Base-by-base conservation (phyloP, 1,140 invertebrate genomes). In the Hyposmocoma kahamanoa region DNA sequence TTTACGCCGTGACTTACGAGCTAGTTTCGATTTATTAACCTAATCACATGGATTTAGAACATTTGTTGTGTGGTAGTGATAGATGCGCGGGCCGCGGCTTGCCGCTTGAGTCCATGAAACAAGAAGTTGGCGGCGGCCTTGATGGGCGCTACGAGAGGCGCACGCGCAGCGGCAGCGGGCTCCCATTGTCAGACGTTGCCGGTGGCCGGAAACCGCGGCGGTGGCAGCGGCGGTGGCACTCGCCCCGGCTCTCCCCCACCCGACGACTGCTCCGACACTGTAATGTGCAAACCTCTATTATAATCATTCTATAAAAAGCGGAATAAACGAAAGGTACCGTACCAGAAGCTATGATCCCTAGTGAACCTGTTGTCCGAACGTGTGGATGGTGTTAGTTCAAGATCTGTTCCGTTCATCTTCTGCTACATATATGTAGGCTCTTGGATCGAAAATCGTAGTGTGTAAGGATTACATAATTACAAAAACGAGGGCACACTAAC, bases 101-200 rank as follows among this genome's bases (percentile, higher is more conserved):
- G 81, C 43, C 77, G 81, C 70, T 70, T 81, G 70, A 84, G 80
- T 77, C 84, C 80, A 74, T 75, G 82, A 61, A 87, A 84, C 66
- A 90, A 77, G 72, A 88, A 89, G 59, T 74, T 84, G 62, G 87
- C 88, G 70, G 88, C 89, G 56, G 88, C 89, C 73, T 89, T 89
- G 68, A 86, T 82, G 9, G 89, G 87, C 42, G 72, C 78, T 50
- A 82, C 69, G 59, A 84, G 66, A 44, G 87, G 82, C 66, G 74
- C 72, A 74, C 71, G 81, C 65, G 84, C 81, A 62, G 75, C 69
- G 62, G 84, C 81, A 62, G 75, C 69, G 62, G 70, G 85, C 88
- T 88, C 88, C 90, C 89, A 90, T 87, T 90, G 90, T 91, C 90
- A 91, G 87, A 91, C 90, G 86, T 84, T 84, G 75, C 89, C 90